A percentile compares a stretch with the other conserved stretches of the same genome.
These are phyloP conservation scores for Heptranchias perlo DNA, from an alignment of 2,113 vertebrate genomes.

Conservation along the genomic window DNA sequence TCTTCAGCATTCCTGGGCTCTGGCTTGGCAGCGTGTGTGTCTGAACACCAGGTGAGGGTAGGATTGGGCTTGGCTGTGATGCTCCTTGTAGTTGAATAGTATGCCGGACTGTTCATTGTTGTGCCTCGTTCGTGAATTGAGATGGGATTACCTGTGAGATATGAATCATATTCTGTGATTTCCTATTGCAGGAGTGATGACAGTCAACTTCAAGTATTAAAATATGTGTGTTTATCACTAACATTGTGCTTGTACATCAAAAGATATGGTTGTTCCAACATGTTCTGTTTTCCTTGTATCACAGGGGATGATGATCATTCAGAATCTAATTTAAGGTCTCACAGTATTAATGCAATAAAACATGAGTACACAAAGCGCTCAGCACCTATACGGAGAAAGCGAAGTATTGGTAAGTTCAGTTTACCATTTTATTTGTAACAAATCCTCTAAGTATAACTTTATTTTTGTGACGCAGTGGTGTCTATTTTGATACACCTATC, in stretches of 20 bases:
- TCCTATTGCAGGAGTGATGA: neutral
- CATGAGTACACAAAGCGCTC: slow-evolving; percentile 74
- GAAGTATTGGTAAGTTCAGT: slow-evolving; percentile 80
- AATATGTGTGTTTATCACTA: neutral
- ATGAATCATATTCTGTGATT: neutral
- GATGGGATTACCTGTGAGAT: neutral
- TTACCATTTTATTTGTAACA: neutral
- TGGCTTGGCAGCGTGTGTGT: neutral
- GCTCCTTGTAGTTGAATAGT: neutral
- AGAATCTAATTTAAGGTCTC: slow-evolving; percentile 69
- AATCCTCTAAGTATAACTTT: neutral
- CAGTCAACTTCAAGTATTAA: neutral
- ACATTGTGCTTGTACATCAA: neutral
- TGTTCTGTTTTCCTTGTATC: slow-evolving; percentile 43
- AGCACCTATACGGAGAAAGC: slow-evolving; percentile 74
- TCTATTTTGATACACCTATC: neutral
- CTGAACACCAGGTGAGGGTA: neutral
- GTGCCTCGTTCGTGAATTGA: neutral
- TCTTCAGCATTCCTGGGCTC: neutral
- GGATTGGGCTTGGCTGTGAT: neutral
- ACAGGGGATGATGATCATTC: slow-evolving; percentile 77
- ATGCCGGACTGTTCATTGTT: neutral
- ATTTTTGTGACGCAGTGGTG: neutral
- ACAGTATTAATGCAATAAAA: slow-evolving; percentile 59
- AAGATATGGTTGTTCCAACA: neutral